phyloP scores from a whole-genome alignment of 2,113 vertebrate species.

The Illadopsis cleaveri region DNA sequence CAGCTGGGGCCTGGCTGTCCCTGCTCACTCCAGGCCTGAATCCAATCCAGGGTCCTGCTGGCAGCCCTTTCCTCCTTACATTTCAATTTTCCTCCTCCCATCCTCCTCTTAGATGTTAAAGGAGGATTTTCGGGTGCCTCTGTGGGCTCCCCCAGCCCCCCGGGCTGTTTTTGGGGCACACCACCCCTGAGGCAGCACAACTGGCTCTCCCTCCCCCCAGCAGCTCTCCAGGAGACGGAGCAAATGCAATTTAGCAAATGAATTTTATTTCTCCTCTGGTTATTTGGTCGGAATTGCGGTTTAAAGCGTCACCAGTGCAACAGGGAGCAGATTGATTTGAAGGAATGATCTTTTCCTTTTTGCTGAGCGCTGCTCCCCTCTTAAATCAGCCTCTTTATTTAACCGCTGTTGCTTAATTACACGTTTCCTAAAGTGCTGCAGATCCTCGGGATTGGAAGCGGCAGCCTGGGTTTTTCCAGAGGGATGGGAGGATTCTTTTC shows the following conservation, averaged over 20 bases:
- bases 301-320: background rate
- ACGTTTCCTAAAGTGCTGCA: background rate
- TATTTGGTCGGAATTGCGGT: background rate
- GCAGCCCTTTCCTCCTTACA: background rate
- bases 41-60: no score
- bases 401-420: background rate
- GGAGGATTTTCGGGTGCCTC: background rate
- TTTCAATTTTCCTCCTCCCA: no score
- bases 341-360: background rate
- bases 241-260: background rate
- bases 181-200: background rate
- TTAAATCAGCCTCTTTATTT: background rate
- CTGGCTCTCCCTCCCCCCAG: background rate
- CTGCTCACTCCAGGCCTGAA: no score
- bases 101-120: background rate
- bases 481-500: background rate
- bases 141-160: background rate
- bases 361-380: no score
- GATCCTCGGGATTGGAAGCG: background rate
- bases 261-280: background rate
- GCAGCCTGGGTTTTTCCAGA: background rate
- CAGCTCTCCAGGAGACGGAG: background rate
- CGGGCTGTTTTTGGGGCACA: accelerated
- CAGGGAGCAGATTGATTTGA: background rate
- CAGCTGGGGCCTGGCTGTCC: no score